Percentiles rank a stretch among this genome's conserved stretches.
Evolutionary conservation across 1,140 invertebrate species (phyloP).

Genomic region (Drosophila lacertosa): DNA sequence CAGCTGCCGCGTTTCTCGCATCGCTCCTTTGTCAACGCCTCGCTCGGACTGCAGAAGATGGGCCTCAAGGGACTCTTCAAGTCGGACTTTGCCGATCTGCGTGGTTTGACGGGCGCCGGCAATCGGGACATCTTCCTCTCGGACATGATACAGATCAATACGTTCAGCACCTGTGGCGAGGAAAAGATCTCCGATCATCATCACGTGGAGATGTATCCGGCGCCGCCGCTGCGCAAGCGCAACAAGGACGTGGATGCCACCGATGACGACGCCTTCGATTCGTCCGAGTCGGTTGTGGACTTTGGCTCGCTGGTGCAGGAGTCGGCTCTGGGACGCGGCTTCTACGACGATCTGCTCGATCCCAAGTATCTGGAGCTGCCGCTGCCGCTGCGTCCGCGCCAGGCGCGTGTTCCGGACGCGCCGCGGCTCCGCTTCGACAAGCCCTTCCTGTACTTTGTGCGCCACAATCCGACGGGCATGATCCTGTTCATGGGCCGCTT

Average conservation of each 20-base stretch:
- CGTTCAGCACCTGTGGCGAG: constrained; percentile 92
- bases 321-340: constrained; percentile 85
- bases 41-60: constrained; percentile 90
- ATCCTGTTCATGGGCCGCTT: constrained; percentile 93
- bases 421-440: constrained; percentile 91
- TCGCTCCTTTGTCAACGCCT: constrained; percentile 91
- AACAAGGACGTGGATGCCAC: constrained; percentile 75
- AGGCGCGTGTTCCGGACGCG: constrained; percentile 88
- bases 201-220: constrained; percentile 91
- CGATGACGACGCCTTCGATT: constrained; percentile 62
- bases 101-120: constrained; percentile 90
- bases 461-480: constrained; percentile 94
- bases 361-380: constrained; percentile 87
- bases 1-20: constrained; percentile 93
- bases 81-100: constrained; percentile 89
- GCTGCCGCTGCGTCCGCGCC: constrained; percentile 87
- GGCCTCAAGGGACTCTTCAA: constrained; percentile 91
- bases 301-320: constrained; percentile 83
- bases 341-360: constrained; percentile 87
- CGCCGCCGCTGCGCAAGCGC: constrained; percentile 85
- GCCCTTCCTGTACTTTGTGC: constrained; percentile 93
- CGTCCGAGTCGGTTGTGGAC: constrained; percentile 66
- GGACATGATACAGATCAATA: constrained; percentile 91
- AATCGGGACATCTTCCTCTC: constrained; percentile 90
- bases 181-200: constrained; percentile 89